phyloP scores from a whole-genome alignment of 2,797 vertebrate species.

The Typhlichthys subterraneus region DNA sequence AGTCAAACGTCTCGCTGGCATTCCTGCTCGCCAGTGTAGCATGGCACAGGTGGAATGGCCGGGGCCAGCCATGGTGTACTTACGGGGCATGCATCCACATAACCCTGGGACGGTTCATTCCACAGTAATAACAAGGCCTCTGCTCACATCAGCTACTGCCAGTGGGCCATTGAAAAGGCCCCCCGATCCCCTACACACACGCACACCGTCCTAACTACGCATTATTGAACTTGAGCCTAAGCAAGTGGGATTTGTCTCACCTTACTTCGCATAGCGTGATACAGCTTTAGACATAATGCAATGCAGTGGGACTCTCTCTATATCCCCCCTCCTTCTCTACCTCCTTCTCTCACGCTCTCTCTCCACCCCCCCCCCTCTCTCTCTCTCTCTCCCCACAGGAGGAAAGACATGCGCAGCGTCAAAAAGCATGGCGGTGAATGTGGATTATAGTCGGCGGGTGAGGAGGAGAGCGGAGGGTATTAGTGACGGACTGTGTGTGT shows the following conservation, averaged over 20 bases:
- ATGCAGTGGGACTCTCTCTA: conserved; percentile 42
- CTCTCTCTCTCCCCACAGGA: conserved; percentile 48
- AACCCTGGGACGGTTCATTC: conserved; percentile 65
- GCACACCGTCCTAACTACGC: conserved; percentile 44
- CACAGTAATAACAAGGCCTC: conserved; percentile 68
- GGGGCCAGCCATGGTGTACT: conserved; percentile 40
- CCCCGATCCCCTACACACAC: conserved; percentile 5
- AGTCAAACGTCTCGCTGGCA: conserved; percentile 55
- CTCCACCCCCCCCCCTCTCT: not conserved
- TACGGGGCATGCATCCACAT: conserved; percentile 60
- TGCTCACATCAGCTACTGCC: conserved; percentile 51
- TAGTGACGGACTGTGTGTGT: conserved; percentile 4
- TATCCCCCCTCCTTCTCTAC: conserved; percentile 25
- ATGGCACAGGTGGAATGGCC: conserved; percentile 78
- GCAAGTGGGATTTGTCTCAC: conserved; percentile 59
- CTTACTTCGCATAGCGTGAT: conserved; percentile 56
- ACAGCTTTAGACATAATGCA: conserved; percentile 50
- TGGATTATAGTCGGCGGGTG: conserved; percentile 56
- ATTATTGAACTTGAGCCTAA: conserved; percentile 71
- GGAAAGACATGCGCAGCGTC: conserved; percentile 54
- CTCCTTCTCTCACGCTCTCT: no score
- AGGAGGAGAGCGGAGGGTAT: conserved; percentile 55
- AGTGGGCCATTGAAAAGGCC: conserved; percentile 71
- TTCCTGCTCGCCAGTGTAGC: conserved; percentile 78
- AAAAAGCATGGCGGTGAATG: conserved; percentile 55